Evolutionary conservation across 2,888 invertebrate species (phyloP).

Genomic region (Glyphotaelius pellucidus): DNA sequence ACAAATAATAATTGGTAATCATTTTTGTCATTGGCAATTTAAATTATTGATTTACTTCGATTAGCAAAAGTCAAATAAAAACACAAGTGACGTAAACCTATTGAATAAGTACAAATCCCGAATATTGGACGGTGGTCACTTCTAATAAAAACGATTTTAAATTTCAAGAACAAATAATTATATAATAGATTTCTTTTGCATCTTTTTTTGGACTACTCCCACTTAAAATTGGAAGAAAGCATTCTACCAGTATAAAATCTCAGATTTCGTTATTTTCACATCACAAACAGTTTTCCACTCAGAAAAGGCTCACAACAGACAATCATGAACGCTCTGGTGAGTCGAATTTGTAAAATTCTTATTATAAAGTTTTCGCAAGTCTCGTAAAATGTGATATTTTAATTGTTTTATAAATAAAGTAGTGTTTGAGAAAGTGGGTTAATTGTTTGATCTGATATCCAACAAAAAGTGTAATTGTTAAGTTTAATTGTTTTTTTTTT

Average conservation of each 20-base stretch:
- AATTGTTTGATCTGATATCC: slow-evolving; percentile 2
- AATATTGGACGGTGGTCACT: neutral
- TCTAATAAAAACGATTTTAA: neutral
- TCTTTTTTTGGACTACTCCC: slow-evolving; percentile 33
- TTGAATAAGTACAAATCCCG: neutral
- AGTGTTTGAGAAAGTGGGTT: neutral
- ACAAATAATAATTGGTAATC: neutral
- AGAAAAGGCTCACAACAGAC: slow-evolving; percentile 59
- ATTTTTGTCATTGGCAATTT: neutral
- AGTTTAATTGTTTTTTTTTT: neutral
- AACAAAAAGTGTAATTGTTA: slow-evolving; percentile 41
- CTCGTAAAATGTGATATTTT: neutral
- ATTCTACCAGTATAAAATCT: slow-evolving; percentile 21
- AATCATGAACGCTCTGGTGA: slow-evolving; percentile 45
- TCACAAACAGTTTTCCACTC: slow-evolving; percentile 63
- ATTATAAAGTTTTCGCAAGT: neutral
- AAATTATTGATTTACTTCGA: neutral
- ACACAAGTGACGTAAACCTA: neutral
- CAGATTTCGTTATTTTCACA: neutral
- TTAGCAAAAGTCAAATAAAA: neutral
- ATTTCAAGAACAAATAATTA: neutral
- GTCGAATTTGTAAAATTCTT: neutral
- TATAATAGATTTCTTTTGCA: neutral
- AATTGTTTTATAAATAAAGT: neutral
- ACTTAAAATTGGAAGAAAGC: slow-evolving; percentile 13